Conservation (phyloP, 2,888 invertebrate species). For the Cephonodes hylas region DNA sequence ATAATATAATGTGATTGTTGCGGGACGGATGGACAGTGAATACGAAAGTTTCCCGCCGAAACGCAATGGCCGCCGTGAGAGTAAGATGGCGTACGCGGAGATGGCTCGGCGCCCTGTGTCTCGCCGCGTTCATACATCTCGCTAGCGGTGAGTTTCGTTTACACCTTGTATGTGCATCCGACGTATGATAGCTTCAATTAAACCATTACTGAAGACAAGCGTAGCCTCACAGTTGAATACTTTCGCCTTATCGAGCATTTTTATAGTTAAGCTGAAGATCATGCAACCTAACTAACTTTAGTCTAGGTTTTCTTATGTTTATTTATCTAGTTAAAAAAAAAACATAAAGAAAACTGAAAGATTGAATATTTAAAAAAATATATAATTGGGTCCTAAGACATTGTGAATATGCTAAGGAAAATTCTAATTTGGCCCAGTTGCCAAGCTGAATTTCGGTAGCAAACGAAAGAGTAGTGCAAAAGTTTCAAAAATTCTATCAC, state of each 20-base stretch:
- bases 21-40: conserved; percentile 37
- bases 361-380: too few species aligned
- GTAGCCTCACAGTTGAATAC: too few species aligned
- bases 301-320: too few species aligned
- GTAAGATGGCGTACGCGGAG: conserved; percentile 65
- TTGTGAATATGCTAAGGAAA: too few species aligned
- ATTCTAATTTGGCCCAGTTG: too few species aligned
- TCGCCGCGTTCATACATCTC: conserved; percentile 55
- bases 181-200: not conserved
- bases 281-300: too few species aligned
- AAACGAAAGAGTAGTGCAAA: not conserved
- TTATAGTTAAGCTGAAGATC: too few species aligned
- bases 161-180: not conserved
- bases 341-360: too few species aligned
- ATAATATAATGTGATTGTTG: conserved; percentile 19
- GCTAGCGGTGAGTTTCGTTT: conserved; percentile 56
- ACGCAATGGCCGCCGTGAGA: conserved; percentile 63
- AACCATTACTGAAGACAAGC: too few species aligned
- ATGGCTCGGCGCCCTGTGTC: conserved; percentile 48
- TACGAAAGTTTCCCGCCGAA: conserved; percentile 27
- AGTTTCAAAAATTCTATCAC: not conserved
- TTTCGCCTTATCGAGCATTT: too few species aligned
- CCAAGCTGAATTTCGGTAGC: not conserved
- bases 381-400: too few species aligned
- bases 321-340: too few species aligned